A percentile compares a stretch with the other conserved stretches of the same genome.
These are phyloP conservation scores for Andrena marginata DNA, from an alignment of 2,888 invertebrate genomes.

Conservation along the genomic window DNA sequence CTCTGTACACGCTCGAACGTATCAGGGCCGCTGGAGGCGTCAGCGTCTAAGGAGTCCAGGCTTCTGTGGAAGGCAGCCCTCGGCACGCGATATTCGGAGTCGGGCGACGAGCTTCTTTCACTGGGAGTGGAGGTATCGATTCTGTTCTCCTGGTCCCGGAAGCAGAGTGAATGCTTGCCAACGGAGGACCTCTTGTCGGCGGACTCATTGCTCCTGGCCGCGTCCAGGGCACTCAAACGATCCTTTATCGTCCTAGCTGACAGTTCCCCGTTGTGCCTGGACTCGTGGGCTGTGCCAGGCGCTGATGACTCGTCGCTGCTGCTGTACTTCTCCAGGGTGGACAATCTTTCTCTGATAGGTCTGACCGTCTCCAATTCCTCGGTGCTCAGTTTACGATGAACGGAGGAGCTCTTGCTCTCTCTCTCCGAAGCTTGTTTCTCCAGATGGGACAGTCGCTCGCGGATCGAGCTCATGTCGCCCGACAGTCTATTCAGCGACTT, in stretches of 20 bases:
- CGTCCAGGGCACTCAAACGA: slow-evolving; percentile 86
- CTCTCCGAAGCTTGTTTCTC: slow-evolving; percentile 86
- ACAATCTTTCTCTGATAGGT: slow-evolving; percentile 78
- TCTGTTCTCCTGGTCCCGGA: slow-evolving; percentile 74
- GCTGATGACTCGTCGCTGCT: slow-evolving; percentile 72
- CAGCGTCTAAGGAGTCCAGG: slow-evolving; percentile 88
- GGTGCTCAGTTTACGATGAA: slow-evolving; percentile 68
- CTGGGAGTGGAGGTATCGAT: slow-evolving; percentile 80
- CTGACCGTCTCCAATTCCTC: slow-evolving; percentile 78
- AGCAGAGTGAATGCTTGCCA: slow-evolving; percentile 78
- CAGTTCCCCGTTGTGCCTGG: slow-evolving; percentile 72
- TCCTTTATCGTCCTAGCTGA: slow-evolving; percentile 84
- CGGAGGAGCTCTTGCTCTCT: slow-evolving; percentile 72
- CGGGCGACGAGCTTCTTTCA: slow-evolving; percentile 82
- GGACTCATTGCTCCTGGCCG: slow-evolving; percentile 86
- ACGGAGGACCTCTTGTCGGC: slow-evolving; percentile 69
- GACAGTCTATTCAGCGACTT: slow-evolving; percentile 85
- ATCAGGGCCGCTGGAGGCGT: slow-evolving; percentile 85
- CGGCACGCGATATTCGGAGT: slow-evolving; percentile 81
- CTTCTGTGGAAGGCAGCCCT: slow-evolving; percentile 87
- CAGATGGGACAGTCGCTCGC: slow-evolving; percentile 88
- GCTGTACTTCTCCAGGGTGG: slow-evolving; percentile 78
- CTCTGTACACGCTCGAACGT: slow-evolving; percentile 89
- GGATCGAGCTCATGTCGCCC: slow-evolving; percentile 88
- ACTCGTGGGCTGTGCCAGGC: slow-evolving; percentile 57